These are phyloP conservation scores for Spicauda simplicius DNA, from an alignment of 2,888 invertebrate genomes.

Conservation along the genomic window DNA sequence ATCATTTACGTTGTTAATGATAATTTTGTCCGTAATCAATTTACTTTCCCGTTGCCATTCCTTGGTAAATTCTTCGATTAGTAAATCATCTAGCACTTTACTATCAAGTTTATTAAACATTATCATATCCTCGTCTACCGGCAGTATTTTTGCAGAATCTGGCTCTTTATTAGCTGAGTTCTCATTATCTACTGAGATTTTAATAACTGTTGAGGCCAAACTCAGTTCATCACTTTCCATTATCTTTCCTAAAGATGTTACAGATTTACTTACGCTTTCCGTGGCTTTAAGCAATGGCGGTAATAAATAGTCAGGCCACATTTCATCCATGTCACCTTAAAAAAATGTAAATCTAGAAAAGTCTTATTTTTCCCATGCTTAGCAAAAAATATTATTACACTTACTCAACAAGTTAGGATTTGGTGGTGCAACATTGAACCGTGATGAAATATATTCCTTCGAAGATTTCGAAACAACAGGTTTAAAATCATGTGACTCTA, in stretches of 20 bases:
- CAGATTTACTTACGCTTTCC: slow-evolving; percentile 63
- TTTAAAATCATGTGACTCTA: neutral
- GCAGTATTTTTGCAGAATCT: slow-evolving; percentile 1
- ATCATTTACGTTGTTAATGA: neutral
- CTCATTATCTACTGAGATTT: neutral
- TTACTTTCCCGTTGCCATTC: neutral
- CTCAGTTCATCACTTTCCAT: slow-evolving; percentile 55
- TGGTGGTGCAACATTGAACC: slow-evolving; percentile 50
- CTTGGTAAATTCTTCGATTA: neutral
- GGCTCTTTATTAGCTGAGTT: neutral
- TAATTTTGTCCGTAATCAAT: neutral
- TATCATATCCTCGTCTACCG: neutral
- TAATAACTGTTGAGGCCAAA: slow-evolving; percentile 11
- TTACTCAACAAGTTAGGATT: slow-evolving; percentile 64
- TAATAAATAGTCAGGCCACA: slow-evolving; percentile 62
- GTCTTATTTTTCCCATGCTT: neutral
- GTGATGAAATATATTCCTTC: slow-evolving; percentile 28
- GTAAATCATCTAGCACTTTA: neutral
- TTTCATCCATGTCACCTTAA: slow-evolving; percentile 54
- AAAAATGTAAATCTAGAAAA: slow-evolving; percentile 1
- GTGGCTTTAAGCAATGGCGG: slow-evolving; percentile 53
- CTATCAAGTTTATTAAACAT: neutral
- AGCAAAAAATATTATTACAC: slow-evolving; percentile 41
- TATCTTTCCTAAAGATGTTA: slow-evolving; percentile 67
- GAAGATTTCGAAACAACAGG: slow-evolving; percentile 32